Base-by-base conservation (phyloP, 1,140 invertebrate genomes). In the Drosophila quadrilineata region DNA sequence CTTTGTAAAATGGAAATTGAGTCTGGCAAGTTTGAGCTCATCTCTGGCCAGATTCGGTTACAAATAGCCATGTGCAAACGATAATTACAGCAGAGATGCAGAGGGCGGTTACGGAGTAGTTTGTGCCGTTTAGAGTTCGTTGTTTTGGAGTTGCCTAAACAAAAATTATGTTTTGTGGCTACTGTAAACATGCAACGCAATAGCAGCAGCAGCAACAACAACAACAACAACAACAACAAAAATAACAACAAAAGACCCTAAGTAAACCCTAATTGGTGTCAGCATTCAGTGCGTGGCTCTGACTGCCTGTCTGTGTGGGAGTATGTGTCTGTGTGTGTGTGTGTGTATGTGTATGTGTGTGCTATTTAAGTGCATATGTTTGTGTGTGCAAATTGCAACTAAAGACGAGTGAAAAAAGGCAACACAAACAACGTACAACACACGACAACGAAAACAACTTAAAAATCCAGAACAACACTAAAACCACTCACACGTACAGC, bases 401-500 rank as follows among this genome's bases (percentile, higher is more conserved):
- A 75, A 80, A 80, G 67, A 75, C 50, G 43, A 38, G 48, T 29
- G 63, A 70, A 66, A 65, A 76, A 84, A 71, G 53, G 48, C 65
- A 74, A 63, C 69, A 73, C 60, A 82, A 82, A 77, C 49, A 35
- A 22, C 45, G 28, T 28, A 43, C 74, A 65, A 79, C 50, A 36
- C 48, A 85, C 74, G 74, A 85, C 79, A 85, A 79, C 80, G 79
- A 85, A 84, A 85, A 85, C 79, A 85, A 85, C 79, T 85, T 85
- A 85, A 85, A 85, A 85, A 85, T 85, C 75, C 80, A 79, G 74
- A 79, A 79, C 79, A 86, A 79, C 80, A 85, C 80, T 72, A 86
- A 79, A 85, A 85, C 79, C 79, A 86, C 79, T 86, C 79, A 71
- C 74, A 75, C 66, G 62, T 75, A 75, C 49, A 69, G 80, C 79